Evolutionary conservation across 1,140 invertebrate species (phyloP).

Genomic region (Magallana ariakensis): DNA sequence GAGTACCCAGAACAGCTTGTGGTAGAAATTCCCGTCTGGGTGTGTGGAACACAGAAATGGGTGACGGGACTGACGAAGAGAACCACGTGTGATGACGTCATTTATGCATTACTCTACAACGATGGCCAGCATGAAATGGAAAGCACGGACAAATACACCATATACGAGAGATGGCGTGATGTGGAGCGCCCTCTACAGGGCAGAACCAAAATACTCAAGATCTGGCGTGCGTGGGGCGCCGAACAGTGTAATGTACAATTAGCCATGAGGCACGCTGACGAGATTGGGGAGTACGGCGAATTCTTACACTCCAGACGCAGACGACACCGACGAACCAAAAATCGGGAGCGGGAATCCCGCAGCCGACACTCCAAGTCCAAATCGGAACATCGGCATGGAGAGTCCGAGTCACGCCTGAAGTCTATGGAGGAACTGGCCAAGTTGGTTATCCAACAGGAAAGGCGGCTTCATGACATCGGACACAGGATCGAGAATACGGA

Average conservation of each 20-base stretch:
- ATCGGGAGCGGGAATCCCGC: conserved; percentile 60
- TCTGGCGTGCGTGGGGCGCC: conserved; percentile 88
- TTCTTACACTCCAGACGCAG: conserved; percentile 69
- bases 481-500: conserved; percentile 86
- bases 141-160: conserved; percentile 70
- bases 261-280: conserved; percentile 77
- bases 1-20: conserved; percentile 51
- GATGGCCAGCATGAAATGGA: conserved; percentile 72
- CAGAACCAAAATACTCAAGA: conserved; percentile 86
- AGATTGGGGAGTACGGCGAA: conserved; percentile 69
- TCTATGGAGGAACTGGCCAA: conserved; percentile 85
- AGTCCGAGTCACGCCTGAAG: conserved; percentile 59
- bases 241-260: conserved; percentile 85
- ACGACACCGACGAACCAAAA: conserved; percentile 66
- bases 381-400: conserved; percentile 41
- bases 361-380: conserved; percentile 25
- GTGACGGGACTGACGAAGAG: conserved; percentile 87
- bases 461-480: conserved; percentile 88
- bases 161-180: conserved; percentile 80
- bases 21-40: conserved; percentile 87
- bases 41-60: conserved; percentile 88
- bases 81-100: conserved; percentile 89
- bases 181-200: conserved; percentile 87
- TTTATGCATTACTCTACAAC: conserved; percentile 84
- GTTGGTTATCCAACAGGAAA: conserved; percentile 89